Percentiles rank a stretch among this genome's conserved stretches.
phyloP scores from a whole-genome alignment of 2,888 invertebrate species.

The Drosophila suboccidentalis region DNA sequence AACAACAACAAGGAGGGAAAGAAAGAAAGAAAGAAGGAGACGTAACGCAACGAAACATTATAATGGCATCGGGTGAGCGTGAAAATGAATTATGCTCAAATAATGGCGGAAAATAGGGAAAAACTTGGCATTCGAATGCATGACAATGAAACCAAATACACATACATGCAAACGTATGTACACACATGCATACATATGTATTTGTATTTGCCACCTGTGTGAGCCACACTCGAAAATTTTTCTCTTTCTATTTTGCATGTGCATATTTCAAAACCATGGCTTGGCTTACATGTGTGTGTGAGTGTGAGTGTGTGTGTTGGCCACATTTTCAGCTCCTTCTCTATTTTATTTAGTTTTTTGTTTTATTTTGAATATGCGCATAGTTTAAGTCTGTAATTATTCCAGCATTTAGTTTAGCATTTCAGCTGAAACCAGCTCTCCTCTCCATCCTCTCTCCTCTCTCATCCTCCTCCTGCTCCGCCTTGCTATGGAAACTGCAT shows the following conservation, averaged over 20 bases:
- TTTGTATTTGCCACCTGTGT: constrained; percentile 52
- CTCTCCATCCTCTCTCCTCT: too few relatives aligned
- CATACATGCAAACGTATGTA: constrained; percentile 16
- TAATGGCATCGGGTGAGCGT: constrained; percentile 60
- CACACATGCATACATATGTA: neutral
- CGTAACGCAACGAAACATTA: constrained; percentile 51
- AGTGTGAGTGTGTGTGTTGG: constrained; percentile 5
- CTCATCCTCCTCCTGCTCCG: neutral
- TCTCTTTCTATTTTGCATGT: constrained; percentile 15
- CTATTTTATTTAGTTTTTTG: constrained; percentile 25
- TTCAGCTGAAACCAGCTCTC: constrained; percentile 37
- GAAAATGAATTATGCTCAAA: constrained; percentile 65
- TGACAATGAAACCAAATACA: constrained; percentile 49
- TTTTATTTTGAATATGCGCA: constrained; percentile 71
- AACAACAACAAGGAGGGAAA: constrained; percentile 5
- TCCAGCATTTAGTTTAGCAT: constrained; percentile 77
- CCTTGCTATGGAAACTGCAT: constrained; percentile 48
- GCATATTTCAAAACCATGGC: constrained; percentile 33
- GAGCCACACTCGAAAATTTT: constrained; percentile 38
- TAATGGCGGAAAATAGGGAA: constrained; percentile 11
- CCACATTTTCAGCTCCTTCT: constrained; percentile 19
- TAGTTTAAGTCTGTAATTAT: constrained; percentile 79
- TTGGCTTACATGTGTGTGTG: constrained; percentile 11
- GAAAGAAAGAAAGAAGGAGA: neutral
- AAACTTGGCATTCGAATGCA: constrained; percentile 46